Base-by-base conservation (phyloP, 1,140 invertebrate species). In the Orchesella cincta region DNA sequence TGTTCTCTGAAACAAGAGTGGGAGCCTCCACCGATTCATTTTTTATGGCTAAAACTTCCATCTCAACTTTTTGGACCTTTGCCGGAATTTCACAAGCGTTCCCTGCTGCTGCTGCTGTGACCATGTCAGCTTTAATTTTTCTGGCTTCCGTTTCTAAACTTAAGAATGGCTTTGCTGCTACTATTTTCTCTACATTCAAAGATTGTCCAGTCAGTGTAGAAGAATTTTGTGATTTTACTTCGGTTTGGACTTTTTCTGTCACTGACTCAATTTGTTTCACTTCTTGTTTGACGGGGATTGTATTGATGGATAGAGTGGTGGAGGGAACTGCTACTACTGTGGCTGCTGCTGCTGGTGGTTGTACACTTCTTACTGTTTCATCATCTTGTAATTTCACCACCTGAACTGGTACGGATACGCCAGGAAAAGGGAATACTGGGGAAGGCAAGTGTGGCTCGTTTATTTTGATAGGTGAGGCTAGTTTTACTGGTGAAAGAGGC, bases 361-460 rank as follows among this genome's bases (percentile, higher is more conserved):
- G 12, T 29, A 73, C 64, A 31, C n/a, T n/a, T n/a, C n/a, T n/a
- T n/a, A n/a, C n/a, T n/a, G n/a, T n/a, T n/a, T n/a, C n/a, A 5
- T 75, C 73, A 46, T 26, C 31, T 67, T 57, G 54, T 20, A 64
- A 28, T 74, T 77, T 57, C 35, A 77, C 76, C 35, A 77, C 76
- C 73, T 71, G 39, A 34, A 78, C 26, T 31, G 77, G 77, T 16
- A 78, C 73, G n/a, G 77, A 78, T 3, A 78, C 77, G 57, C 77
- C 77, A 33, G 77, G 77, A 36, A 75, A 75, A 39, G 73, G 73
- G 77, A 74, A 34, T 54, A 72, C 73, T 8, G 71, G 71, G 14
- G 34, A 39, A 73, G 35, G 71, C 71, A 73, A 46, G 23, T 46
- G 39, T 28, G 18, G 39, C 36, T 36, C 35, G 31, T 34, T 33